Percentiles rank a stretch among this genome's conserved stretches.
Evolutionary conservation across 64 coral and sea anemone species (phyloP).

Genomic region (Pachyseris speciosa): DNA sequence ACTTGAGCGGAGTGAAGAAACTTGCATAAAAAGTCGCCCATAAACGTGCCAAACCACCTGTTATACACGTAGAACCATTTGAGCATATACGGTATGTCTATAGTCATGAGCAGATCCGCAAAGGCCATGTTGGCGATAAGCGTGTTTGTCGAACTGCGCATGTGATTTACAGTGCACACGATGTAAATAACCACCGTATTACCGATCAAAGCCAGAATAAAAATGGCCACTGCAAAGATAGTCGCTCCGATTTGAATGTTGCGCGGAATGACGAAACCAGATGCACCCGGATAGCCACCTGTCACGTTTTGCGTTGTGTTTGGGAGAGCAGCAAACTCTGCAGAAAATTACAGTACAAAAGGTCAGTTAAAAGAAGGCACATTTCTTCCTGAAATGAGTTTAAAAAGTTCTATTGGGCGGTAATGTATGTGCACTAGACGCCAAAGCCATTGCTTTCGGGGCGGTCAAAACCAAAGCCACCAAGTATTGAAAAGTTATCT

Average conservation of each 20-base stretch:
- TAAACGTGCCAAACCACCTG: constrained; percentile 61
- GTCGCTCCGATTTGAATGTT: constrained; percentile 56
- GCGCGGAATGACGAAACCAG: not conserved
- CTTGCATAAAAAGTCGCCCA: constrained; percentile 53
- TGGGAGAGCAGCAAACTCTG: not conserved
- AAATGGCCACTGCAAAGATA: constrained; percentile 19
- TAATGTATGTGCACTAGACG: no score
- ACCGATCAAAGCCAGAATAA: constrained; percentile 43
- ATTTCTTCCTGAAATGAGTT: no score
- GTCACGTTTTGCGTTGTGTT: not conserved
- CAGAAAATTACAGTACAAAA: not conserved
- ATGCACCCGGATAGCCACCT: not conserved
- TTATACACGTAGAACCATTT: constrained; percentile 47
- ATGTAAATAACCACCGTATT: constrained; percentile 45
- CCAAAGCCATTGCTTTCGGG: no score
- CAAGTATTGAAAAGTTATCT: no score
- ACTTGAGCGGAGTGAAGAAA: constrained; percentile 61
- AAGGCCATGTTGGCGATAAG: constrained; percentile 78
- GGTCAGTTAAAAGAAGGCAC: not conserved
- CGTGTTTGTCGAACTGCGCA: constrained; percentile 75
- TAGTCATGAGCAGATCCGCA: constrained; percentile 64
- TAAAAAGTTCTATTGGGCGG: not conserved
- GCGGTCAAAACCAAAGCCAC: no score
- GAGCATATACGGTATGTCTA: constrained; percentile 73
- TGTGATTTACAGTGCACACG: constrained; percentile 67